These are phyloP conservation scores for Vicugna pacos DNA, from an alignment of 2,113 vertebrate genomes.

Conservation along the genomic window DNA sequence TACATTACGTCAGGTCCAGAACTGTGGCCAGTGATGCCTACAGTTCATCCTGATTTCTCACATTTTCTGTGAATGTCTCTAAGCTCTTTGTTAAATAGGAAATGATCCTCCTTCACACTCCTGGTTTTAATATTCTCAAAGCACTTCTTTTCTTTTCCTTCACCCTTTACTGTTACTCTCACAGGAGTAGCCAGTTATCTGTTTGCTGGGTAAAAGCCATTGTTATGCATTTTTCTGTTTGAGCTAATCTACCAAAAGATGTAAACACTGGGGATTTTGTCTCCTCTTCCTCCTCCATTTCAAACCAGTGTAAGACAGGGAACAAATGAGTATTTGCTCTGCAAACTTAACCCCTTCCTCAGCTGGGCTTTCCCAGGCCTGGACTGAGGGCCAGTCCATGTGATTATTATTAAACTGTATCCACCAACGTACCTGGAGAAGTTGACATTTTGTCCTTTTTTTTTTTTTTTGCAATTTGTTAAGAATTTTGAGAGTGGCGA, in stretches of 20 bases:
- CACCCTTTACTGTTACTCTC: background rate
- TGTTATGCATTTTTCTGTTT: background rate
- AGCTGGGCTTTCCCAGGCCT: fast-evolving
- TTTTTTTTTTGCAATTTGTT: background rate
- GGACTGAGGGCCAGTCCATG: background rate
- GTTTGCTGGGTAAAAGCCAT: background rate
- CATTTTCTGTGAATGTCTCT: background rate
- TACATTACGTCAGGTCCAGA: background rate
- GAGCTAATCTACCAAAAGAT: background rate
- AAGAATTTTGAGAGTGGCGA: background rate
- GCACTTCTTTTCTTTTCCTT: background rate
- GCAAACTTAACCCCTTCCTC: background rate
- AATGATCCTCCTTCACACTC: background rate
- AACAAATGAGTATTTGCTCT: background rate
- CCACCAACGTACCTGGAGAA: background rate
- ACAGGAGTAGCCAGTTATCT: background rate
- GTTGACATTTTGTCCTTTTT: background rate
- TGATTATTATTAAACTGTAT: background rate
- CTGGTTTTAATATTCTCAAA: background rate
- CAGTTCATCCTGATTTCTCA: background rate
- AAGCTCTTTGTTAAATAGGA: background rate
- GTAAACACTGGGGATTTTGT: background rate
- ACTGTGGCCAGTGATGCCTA: background rate
- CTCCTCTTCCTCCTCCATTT: background rate
- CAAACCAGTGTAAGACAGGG: background rate